Conservation (phyloP, 23 tunicate species). For the Diplosoma virens region DNA sequence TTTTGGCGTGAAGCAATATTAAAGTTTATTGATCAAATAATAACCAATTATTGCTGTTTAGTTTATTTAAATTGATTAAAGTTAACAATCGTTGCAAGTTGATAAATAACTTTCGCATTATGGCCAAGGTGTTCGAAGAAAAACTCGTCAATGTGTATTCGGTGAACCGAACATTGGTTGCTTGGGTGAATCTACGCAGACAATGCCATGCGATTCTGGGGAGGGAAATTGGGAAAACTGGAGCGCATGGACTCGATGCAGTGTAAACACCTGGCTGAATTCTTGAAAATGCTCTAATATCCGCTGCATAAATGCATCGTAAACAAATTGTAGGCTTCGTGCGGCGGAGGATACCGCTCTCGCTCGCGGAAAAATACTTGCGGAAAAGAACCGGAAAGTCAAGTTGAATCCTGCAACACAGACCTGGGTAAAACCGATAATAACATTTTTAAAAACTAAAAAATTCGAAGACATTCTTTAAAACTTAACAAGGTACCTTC, state of each 20-base stretch:
- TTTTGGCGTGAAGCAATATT: no score
- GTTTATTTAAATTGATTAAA: not conserved
- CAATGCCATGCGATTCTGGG: constrained; percentile 35
- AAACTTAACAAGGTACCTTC: constrained; percentile 31
- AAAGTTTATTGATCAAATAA: no score
- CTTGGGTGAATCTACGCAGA: constrained; percentile 28
- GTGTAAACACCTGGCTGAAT: not conserved
- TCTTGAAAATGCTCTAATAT: not conserved
- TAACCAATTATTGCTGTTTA: not conserved
- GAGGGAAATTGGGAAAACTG: constrained; percentile 44
- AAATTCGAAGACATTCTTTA: not conserved
- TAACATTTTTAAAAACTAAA: no score
- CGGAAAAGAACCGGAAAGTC: constrained; percentile 49
- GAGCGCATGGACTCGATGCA: constrained; percentile 50
- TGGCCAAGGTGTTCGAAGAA: not conserved
- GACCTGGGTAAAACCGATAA: constrained; percentile 33
- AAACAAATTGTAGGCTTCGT: constrained; percentile 24
- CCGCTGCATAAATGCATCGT: no score
- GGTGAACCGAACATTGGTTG: constrained; percentile 33
- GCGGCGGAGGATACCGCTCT: constrained; percentile 60
- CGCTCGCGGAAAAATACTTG: constrained; percentile 78
- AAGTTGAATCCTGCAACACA: constrained; percentile 67
- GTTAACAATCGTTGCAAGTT: not conserved
- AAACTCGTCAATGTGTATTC: constrained; percentile 8
- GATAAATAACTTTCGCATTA: no score